Evolutionary conservation across 2,113 vertebrate species (phyloP).

Genomic region (Podilymbus podiceps): DNA sequence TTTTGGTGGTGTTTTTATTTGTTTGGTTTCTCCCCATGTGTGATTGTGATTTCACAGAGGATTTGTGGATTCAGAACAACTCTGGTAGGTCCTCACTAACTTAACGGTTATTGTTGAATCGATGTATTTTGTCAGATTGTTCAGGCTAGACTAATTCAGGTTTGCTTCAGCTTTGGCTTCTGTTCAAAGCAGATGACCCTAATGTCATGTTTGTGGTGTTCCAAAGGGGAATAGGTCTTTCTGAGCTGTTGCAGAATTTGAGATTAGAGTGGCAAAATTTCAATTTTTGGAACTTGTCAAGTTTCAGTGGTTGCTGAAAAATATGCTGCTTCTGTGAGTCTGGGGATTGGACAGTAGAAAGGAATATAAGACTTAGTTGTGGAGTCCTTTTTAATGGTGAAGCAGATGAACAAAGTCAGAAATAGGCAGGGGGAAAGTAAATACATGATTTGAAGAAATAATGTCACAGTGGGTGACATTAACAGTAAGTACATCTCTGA

Average conservation of each 20-base stretch:
- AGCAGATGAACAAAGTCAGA: not conserved
- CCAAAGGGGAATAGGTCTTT: not conserved
- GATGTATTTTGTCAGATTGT: not conserved
- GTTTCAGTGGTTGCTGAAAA: not conserved
- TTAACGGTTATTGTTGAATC: not conserved
- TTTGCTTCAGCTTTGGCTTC: not conserved
- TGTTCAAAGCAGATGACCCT: not conserved
- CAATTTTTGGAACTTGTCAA: not conserved
- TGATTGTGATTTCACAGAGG: not conserved
- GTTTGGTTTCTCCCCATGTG: not conserved
- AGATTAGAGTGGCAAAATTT: not conserved
- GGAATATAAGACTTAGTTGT: not conserved
- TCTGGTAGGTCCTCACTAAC: not conserved
- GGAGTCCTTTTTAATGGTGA: not conserved
- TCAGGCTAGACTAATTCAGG: not conserved
- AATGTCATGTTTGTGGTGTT: not conserved
- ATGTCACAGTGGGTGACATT: not conserved
- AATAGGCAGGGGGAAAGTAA: not conserved
- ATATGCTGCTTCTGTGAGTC: not conserved
- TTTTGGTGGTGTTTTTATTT: no score
- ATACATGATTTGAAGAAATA: not conserved
- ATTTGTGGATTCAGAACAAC: not conserved
- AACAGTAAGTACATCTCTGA: not conserved
- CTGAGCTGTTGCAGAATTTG: not conserved
- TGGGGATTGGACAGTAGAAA: not conserved